Conservation (phyloP, 1,140 invertebrate genomes). For the Drosophila littoralis region DNA sequence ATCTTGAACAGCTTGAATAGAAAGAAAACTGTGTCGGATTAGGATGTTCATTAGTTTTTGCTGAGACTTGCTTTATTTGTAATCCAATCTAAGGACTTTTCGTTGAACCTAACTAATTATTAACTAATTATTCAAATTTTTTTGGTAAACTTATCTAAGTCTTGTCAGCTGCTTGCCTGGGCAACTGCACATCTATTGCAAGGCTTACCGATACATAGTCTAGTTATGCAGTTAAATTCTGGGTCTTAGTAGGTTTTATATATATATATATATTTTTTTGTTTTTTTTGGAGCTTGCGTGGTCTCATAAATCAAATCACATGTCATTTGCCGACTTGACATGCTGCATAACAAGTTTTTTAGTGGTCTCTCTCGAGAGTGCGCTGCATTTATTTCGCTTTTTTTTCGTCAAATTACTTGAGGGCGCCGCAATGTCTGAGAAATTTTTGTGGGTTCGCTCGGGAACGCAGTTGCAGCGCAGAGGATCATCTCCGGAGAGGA, state of each 20-base stretch:
- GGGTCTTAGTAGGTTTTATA: background rate
- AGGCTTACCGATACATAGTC: background rate
- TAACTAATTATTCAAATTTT: background rate
- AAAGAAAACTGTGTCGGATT: too few species aligned
- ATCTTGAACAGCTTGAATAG: too few species aligned
- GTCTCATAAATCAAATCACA: conserved; percentile 71
- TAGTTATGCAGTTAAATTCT: background rate
- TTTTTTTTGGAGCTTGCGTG: conserved; percentile 42
- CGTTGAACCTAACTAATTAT: too few species aligned
- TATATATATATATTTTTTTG: background rate
- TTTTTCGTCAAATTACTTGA: conserved; percentile 75
- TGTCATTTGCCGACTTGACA: conserved; percentile 71
- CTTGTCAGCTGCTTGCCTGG: background rate
- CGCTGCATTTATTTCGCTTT: conserved; percentile 53
- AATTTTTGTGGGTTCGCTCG: conserved; percentile 70
- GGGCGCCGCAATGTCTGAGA: conserved; percentile 79
- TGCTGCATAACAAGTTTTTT: conserved; percentile 77
- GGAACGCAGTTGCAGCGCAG: conserved; percentile 49
- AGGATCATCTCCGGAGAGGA: conserved; percentile 17
- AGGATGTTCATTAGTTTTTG: too few species aligned
- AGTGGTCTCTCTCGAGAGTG: conserved; percentile 29
- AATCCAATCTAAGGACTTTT: too few species aligned
- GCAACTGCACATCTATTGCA: background rate
- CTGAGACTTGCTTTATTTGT: too few species aligned
- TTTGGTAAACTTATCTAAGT: background rate